Conservation (phyloP, 2,888 invertebrate species). For the Volucella zonaria region DNA sequence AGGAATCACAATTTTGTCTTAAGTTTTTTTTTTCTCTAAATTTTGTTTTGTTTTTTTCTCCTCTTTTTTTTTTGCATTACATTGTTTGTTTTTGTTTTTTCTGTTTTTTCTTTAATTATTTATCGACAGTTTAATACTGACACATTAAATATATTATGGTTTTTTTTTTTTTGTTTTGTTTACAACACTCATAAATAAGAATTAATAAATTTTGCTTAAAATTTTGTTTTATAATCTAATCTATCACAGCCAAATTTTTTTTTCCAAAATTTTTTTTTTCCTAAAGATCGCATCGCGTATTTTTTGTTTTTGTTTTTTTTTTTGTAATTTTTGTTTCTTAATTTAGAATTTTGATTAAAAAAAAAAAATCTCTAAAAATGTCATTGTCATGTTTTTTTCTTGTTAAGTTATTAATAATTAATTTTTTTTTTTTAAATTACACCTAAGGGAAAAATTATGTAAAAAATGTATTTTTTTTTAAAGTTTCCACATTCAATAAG, state of each 20-base stretch:
- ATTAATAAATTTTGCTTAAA: slow-evolving; percentile 74
- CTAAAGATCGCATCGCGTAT: slow-evolving; percentile 76
- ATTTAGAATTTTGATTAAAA: slow-evolving; percentile 81
- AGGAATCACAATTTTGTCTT: slow-evolving; percentile 80
- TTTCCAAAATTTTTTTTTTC: slow-evolving; percentile 79
- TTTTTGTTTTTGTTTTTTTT: slow-evolving; percentile 71
- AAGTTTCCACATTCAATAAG: slow-evolving; percentile 62
- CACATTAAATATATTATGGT: slow-evolving; percentile 69
- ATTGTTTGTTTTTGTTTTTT: slow-evolving; percentile 10
- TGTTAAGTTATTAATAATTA: slow-evolving; percentile 37
- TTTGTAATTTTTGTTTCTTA: slow-evolving; percentile 78
- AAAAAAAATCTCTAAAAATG: slow-evolving; percentile 56
- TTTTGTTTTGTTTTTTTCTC: slow-evolving; percentile 76
- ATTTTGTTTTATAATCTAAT: slow-evolving; percentile 76
- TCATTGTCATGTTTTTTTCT: slow-evolving; percentile 70
- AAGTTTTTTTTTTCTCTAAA: slow-evolving; percentile 74
- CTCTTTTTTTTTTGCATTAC: slow-evolving; percentile 29
- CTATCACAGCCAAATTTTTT: slow-evolving; percentile 83
- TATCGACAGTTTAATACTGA: slow-evolving; percentile 75
- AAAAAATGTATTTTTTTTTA: slow-evolving; percentile 51
- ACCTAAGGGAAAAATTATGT: slow-evolving; percentile 59
- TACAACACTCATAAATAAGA: slow-evolving; percentile 74
- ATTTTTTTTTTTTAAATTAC: slow-evolving; percentile 23
- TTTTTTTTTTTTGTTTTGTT: slow-evolving; percentile 43
- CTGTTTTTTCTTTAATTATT: slow-evolving; percentile 2